Evolutionary conservation across 1,140 invertebrate species (phyloP), one percentile per base, ranked within the genome.

Genomic region (Adoxophyes honmai): DNA sequence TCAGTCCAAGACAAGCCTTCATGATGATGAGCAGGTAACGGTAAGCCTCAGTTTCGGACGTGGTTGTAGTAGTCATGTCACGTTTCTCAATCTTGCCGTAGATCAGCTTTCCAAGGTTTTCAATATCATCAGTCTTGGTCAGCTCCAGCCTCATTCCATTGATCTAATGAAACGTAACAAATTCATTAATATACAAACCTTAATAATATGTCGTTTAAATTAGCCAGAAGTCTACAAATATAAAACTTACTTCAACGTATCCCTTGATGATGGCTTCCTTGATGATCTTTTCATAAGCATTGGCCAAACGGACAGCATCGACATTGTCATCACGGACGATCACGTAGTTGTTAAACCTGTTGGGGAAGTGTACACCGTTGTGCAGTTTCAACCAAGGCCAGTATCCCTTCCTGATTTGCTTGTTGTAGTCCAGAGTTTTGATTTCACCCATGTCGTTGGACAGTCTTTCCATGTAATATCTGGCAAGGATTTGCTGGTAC

Each of bases 381-480:
- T 90, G 89, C 59, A 90, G 81, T 54, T 88, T 89, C 63, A 94
- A 71, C 73, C 92, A 90, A 0, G 93, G 91, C 68, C 92, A 91
- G 81, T 90, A 93, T 58, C 91, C 92, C 35, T 90, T 88, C 53
- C 91, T 75, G 33, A 93, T 81, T 48, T 88, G 75, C 55, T 91
- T 82, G 62, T 87, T 56, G 74, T 77, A 90, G 2, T 84, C 67
- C 51, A 94, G 78, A 16, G 86, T 69, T 2, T 85, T 71, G 51
- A 94, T 90, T 28, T 91, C 89, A 4, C 91, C 91, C 35, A 93
- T 58, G 16, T 88, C 91, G 59, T 93, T 90, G 8, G 91, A 92
- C 28, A 93, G 73, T 70, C 93, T 92, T 69, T 94, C 93, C 73
- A 94, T 75, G 70, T 92, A 91, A 78, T 94, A 94, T 58, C 93